Percentiles rank a stretch among this genome's conserved stretches.
Evolutionary conservation across 2,797 vertebrate genomes (phyloP).

Genomic region (Oryzias sinensis): DNA sequence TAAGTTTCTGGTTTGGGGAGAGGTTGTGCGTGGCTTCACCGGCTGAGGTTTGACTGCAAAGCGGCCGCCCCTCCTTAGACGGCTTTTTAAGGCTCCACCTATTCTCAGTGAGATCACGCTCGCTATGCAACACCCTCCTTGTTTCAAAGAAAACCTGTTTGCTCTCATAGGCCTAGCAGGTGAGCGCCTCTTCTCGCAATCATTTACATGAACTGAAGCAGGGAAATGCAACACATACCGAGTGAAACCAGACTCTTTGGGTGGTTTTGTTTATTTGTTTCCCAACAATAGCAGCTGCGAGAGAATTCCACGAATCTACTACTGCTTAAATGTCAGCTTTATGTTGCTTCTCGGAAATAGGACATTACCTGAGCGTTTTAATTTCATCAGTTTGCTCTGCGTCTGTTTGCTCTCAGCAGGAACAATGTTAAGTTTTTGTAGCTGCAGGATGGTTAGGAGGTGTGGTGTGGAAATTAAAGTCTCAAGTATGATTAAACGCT

Average conservation of each 20-base stretch:
- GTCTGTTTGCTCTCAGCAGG: background rate
- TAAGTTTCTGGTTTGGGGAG: background rate
- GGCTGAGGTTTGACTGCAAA: background rate
- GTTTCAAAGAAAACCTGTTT: background rate
- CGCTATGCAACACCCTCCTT: conserved; percentile 6
- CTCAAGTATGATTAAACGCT: too few relatives aligned
- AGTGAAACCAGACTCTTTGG: conserved; percentile 1
- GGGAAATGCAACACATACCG: background rate
- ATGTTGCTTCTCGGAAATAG: background rate
- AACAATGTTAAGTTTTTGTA: background rate
- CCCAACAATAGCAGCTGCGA: background rate
- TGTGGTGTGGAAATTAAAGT: background rate
- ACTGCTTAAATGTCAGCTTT: background rate
- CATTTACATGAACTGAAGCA: background rate
- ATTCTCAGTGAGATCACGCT: background rate
- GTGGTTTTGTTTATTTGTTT: conserved; percentile 11
- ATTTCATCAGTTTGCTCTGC: background rate
- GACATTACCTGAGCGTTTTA: background rate
- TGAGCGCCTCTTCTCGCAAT: background rate
- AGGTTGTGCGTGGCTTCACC: background rate
- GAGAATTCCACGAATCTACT: background rate
- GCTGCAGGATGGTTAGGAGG: background rate
- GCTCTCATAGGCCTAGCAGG: background rate
- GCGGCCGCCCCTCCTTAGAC: background rate
- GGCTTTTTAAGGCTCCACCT: conserved; percentile 16